Percentiles rank a stretch among this genome's conserved stretches.
Evolutionary conservation across 2,797 vertebrate genomes (phyloP).

Genomic region (Clarias pachynema): DNA sequence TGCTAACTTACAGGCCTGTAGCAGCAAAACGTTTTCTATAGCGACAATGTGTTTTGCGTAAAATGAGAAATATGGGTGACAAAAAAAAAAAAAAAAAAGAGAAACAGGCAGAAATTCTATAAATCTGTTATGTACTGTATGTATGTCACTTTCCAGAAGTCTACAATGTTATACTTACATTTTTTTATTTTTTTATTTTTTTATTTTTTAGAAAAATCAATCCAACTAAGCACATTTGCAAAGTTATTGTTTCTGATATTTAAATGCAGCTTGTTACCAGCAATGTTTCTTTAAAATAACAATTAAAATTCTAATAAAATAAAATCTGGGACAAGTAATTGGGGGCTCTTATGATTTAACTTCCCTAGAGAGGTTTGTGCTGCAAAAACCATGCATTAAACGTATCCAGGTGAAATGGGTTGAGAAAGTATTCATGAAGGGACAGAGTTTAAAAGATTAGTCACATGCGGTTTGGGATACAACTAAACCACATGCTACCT

Average conservation of each 20-base stretch:
- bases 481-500: conserved; percentile 53
- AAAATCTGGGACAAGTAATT: background rate
- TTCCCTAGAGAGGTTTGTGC: background rate
- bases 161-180: background rate
- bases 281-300: background rate
- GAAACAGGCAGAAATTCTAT: conserved; percentile 59
- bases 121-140: conserved; percentile 53
- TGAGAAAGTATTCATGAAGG: conserved; percentile 36
- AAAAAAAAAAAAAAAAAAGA: conserved; percentile 60
- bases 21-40: background rate
- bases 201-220: too few relatives aligned
- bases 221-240: background rate
- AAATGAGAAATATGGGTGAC: background rate
- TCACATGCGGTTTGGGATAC: conserved; percentile 47
- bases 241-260: background rate
- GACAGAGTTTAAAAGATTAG: conserved; percentile 38
- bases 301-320: background rate
- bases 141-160: conserved; percentile 55
- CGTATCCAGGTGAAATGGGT: conserved; percentile 34
- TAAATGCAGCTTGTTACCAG: background rate
- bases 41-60: background rate
- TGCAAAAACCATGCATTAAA: conserved; percentile 28
- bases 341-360: background rate
- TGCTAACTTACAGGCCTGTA: background rate
- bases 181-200: too few relatives aligned